Evolutionary conservation across 2,888 invertebrate species (phyloP), one percentile per base, ranked within the genome.

Genomic region (Drosophila siamana): DNA sequence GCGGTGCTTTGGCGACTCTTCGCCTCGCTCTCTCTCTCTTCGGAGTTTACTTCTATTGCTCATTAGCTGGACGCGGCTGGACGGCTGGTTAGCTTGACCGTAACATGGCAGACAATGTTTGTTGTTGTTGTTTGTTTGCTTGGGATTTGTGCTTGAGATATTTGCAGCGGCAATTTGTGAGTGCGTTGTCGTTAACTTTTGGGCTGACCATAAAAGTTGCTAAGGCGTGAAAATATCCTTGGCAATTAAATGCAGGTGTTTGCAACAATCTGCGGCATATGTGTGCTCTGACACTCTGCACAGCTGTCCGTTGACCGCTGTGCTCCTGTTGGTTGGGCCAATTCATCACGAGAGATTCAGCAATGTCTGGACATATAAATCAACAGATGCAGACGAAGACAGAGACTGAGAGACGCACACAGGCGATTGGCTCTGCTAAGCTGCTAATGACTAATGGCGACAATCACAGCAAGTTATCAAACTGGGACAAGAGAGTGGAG

Each of bases 371-470:
- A 16, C 30, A 43, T 46, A 56, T 59, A 41, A 61, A 67, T 72
- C 72, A 66, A 30, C 36, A 62, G 38, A 51, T 2, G n/a, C 44
- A 46, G 8, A 30, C 30, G 11, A n/a, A n/a, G n/a, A n/a, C n/a
- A n/a, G n/a, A n/a, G n/a, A n/a, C n/a, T n/a, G n/a, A n/a, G n/a
- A n/a, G n/a, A n/a, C n/a, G n/a, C n/a, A n/a, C 30, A 30, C 30
- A 11, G n/a, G 67, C 46, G 44, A 70, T 65, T 71, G 65, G 19
- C 44, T 47, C 33, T 33, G 28, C 48, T 52, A 64, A 66, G 62
- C 70, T 73, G 70, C 76, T 78, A 86, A 89, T 88, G 84, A 86
- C 84, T 86, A 82, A 88, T 88, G 78, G 78, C 52, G 68, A 74
- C 71, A 77, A 80, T 74, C 78, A 69, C 61, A 26, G 74, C 62